A percentile compares a stretch with the other conserved stretches of the same genome.
These are phyloP conservation scores for Haemorhous mexicanus DNA, from an alignment of 2,113 vertebrate species.

Conservation along the genomic window DNA sequence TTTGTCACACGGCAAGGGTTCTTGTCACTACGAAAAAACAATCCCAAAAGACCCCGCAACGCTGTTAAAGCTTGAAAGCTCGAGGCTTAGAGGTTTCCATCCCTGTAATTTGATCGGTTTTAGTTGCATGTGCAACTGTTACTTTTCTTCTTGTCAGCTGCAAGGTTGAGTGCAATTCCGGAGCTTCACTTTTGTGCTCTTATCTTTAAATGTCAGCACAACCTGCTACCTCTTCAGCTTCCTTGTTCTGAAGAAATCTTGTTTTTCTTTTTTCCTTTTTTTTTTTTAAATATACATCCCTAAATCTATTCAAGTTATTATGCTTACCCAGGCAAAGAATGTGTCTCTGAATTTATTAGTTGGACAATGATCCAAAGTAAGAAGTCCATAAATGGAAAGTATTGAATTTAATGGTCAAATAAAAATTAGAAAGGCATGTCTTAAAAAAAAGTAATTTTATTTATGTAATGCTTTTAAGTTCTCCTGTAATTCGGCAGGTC, in stretches of 20 bases:
- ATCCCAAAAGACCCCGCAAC: not conserved
- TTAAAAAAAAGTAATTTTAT: not conserved
- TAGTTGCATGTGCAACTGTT: not conserved
- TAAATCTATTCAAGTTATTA: not conserved
- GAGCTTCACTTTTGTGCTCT: not conserved
- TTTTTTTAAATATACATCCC: not conserved
- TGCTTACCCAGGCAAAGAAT: not conserved
- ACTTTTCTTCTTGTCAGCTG: not conserved
- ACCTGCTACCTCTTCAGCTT: not conserved
- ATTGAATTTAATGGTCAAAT: not conserved
- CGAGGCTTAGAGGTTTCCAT: not conserved
- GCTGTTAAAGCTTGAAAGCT: not conserved
- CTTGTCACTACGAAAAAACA: not conserved
- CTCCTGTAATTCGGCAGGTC: not conserved
- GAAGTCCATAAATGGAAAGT: slow-evolving; percentile 41
- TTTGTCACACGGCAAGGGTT: not conserved
- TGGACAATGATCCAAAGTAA: not conserved
- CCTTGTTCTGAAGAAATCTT: not conserved
- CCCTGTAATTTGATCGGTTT: not conserved
- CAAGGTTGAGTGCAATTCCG: not conserved
- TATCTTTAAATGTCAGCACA: not conserved
- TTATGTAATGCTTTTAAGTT: not conserved
- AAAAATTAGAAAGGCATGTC: not conserved
- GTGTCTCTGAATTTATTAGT: not conserved
- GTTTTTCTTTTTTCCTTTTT: not conserved